Evolutionary conservation across 1,140 invertebrate species (phyloP), one percentile per base, ranked within the genome.

Genomic region (Drosophila kepulauana): DNA sequence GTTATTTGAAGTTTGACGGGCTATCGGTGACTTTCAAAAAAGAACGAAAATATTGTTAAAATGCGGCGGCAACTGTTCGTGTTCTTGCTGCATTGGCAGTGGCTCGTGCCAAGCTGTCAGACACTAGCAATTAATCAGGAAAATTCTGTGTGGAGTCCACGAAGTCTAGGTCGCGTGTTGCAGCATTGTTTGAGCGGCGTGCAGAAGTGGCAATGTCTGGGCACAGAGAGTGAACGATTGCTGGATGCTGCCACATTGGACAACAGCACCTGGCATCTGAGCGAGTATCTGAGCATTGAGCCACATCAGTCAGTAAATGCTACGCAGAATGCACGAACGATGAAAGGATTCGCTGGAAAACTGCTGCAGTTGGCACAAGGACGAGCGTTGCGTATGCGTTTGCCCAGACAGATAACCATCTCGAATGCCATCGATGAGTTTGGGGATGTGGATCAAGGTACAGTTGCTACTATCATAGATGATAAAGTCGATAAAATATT

Each of bases 201-300:
- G n/a, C 78, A 92, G 35, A 78, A 91, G 7, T 78, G 94, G 73
- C 91, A 95, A 10, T 95, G 95, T 70, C 69, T 95, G 6, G 94
- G 94, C 59, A 91, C 92, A 35, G 88, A 94, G 16, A 93, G 94
- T 0, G 77, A 95, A n/a, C 92, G 94, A 1, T 87, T 94, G 2
- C 72, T 95, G 11, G 94, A 95, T 46, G 78, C 91, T 1, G 94
- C 94, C 1, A 92, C 94, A 4, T 85, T 92, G 41, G 94, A 94
- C 71, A 94, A 95, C 54, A 93, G 93, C 33, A 94, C 94, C 13
- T 94, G 95, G 80, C 92, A 92, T 13, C 82, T 95, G 41, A 94
- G 93, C 73, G 94, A 95, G 56, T 94, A 89, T 25, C 79, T 95
- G n/a, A 93, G 93, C 4, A 93, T 95, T 33, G 94, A 93, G 38